A percentile compares a stretch with the other conserved stretches of the same genome.
These are phyloP conservation scores for Melanargia galathea DNA, from an alignment of 2,888 invertebrate species.

Conservation along the genomic window DNA sequence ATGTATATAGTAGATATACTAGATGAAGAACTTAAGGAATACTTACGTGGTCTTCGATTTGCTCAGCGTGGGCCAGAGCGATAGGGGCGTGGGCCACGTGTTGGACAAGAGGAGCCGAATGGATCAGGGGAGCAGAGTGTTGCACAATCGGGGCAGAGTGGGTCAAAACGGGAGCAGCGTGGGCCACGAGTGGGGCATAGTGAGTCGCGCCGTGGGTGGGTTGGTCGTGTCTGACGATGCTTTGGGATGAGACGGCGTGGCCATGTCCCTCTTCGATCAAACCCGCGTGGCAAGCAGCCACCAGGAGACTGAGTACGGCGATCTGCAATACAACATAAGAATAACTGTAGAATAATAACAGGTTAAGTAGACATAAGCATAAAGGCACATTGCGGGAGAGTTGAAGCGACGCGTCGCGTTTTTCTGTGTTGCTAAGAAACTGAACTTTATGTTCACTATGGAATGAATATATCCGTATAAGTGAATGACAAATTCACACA, in stretches of 20 bases:
- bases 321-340: conserved; percentile 57
- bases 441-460: neutral
- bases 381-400: neutral
- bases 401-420: neutral
- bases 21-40: conserved; percentile 2
- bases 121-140: conserved; percentile 51
- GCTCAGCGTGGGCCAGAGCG: conserved; percentile 51
- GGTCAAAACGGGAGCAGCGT: conserved; percentile 45
- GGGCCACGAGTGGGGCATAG: conserved; percentile 50
- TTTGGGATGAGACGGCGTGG: conserved; percentile 70
- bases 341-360: neutral
- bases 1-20: too few relatives aligned
- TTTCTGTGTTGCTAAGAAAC: neutral
- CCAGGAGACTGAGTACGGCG: conserved; percentile 63
- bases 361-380: neutral
- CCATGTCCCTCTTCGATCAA: conserved; percentile 62
- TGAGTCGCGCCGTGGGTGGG: conserved; percentile 54
- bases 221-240: conserved; percentile 69
- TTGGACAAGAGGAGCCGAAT: conserved; percentile 51
- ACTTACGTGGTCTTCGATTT: conserved; percentile 48
- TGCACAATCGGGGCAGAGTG: conserved; percentile 48
- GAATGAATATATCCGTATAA: too few relatives aligned
- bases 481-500: too few relatives aligned
- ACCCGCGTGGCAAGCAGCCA: conserved; percentile 75
- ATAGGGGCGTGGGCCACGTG: conserved; percentile 51